Percentiles rank a stretch among this genome's conserved stretches.
Evolutionary conservation across 37 sponge, comb jelly and placozoan genomes (phyloP).

Genomic region (Oscarella lobularis): DNA sequence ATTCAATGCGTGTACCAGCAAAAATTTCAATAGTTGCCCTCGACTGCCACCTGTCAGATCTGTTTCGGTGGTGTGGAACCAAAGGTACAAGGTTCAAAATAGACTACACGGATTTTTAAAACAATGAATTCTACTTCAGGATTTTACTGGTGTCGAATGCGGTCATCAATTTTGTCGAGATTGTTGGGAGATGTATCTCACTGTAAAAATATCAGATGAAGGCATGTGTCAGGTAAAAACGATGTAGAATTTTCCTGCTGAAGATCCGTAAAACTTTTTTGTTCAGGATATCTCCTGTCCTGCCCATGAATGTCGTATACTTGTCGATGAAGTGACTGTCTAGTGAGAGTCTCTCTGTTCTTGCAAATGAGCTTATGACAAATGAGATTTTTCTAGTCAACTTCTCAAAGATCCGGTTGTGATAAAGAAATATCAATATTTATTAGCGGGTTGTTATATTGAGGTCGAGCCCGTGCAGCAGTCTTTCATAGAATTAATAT

Average conservation of each 20-base stretch:
- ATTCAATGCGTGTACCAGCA: too few species aligned
- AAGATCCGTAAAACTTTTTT: neutral
- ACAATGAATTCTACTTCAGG: slow-evolving; percentile 13
- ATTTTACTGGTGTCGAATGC: slow-evolving; percentile 75
- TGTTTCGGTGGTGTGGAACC: neutral
- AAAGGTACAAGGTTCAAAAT: neutral
- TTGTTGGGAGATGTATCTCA: slow-evolving; percentile 77
- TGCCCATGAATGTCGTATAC: slow-evolving; percentile 51
- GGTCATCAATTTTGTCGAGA: slow-evolving; percentile 67
- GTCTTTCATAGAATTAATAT: too few species aligned
- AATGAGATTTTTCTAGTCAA: slow-evolving; percentile 14
- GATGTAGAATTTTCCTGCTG: too few species aligned
- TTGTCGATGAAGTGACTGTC: slow-evolving; percentile 63
- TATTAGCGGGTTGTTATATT: slow-evolving; percentile 75
- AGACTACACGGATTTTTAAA: too few species aligned
- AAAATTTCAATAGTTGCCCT: too few species aligned
- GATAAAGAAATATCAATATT: slow-evolving; percentile 43
- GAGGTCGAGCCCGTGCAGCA: too few species aligned
- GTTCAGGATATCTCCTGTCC: slow-evolving; percentile 70
- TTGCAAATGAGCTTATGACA: neutral
- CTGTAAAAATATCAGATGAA: slow-evolving; percentile 45
- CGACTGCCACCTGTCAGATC: neutral
- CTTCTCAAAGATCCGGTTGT: slow-evolving; percentile 28
- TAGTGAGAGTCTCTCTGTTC: slow-evolving; percentile 31
- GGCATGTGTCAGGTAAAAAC: slow-evolving; percentile 66